These are phyloP conservation scores for Ophion slaviceki DNA, from an alignment of 2,888 invertebrate species.

Conservation along the genomic window DNA sequence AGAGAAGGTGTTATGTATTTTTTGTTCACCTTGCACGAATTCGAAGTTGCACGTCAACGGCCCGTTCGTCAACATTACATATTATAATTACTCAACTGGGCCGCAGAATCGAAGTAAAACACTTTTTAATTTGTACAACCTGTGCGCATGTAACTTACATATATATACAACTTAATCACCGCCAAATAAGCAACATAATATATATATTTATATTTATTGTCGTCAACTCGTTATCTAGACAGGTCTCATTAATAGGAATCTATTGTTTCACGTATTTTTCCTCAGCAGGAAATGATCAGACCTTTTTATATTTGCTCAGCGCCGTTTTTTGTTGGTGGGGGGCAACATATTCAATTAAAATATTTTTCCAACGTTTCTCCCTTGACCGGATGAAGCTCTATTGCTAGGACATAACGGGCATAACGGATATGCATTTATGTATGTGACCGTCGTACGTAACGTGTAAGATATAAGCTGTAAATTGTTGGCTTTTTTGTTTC, in stretches of 20 bases:
- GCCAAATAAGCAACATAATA: constrained; percentile 53
- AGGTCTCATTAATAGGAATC: constrained; percentile 33
- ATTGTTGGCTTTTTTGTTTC: constrained; percentile 38
- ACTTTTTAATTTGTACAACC: constrained; percentile 46
- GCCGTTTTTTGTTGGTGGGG: too few relatives aligned
- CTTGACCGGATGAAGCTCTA: not conserved
- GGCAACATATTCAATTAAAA: too few relatives aligned
- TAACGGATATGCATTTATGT: constrained; percentile 45
- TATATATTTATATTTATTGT: constrained; percentile 54
- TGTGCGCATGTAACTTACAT: constrained; percentile 68
- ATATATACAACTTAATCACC: constrained; percentile 58
- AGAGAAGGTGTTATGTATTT: not conserved
- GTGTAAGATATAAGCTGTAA: constrained; percentile 47
- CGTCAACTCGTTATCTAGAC: constrained; percentile 25
- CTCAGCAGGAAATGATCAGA: too few relatives aligned
- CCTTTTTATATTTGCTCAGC: too few relatives aligned
- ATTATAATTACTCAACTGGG: constrained; percentile 43
- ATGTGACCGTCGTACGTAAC: constrained; percentile 33
- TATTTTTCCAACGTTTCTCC: constrained; percentile 9
- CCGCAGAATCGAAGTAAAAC: constrained; percentile 51
- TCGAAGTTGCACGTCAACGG: constrained; percentile 51
- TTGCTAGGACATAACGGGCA: constrained; percentile 56
- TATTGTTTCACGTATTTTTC: constrained; percentile 16
- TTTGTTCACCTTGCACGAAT: constrained; percentile 36
- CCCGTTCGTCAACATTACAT: constrained; percentile 47